Base-by-base conservation (phyloP, 2,113 vertebrate species). In the Malurus cyaneus region DNA sequence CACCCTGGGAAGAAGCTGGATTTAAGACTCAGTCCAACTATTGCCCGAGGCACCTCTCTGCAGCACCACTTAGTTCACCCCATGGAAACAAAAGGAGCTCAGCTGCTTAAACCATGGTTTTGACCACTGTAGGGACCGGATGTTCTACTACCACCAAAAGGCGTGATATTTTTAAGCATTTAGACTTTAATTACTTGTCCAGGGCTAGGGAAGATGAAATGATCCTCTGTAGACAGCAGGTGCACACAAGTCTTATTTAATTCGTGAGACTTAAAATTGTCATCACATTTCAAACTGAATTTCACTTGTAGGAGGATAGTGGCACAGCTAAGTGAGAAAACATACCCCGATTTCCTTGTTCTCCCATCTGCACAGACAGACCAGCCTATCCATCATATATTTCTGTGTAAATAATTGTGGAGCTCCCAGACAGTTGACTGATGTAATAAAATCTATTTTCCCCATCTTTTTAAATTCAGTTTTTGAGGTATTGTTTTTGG, bases 11-110 rank as follows among this genome's bases (percentile, higher is more conserved):
- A 44, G n/a, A n/a, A 41, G 16, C 5, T 4, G 4, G 12, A 34
- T 57, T 42, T 60, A 42, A 79, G 71, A 31, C 42, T 36, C 24
- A 15, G n/a, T 47, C 46, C 59, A 59, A 5, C 34, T 46, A 42
- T 3, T 64, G 19, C 23, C 17, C 15, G 31, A 66, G 12, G 21
- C 18, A 46, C 4, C 32, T 73, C 42, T 62, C 65, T 13, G 34
- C 52, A 67, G 57, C 0, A 0, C 47, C 14, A 8, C 18, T 9
- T 8, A 7, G 4, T 11, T 77, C 44, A 56, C 28, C 54, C 28
- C 39, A 5, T 1, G 39, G 5, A 73, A 73, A 26, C 54, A 49
- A 59, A 62, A 31, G 57, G 31, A 62, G 41, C 9, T 80, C 71
- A 34, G 42, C 26, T 64, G 32, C 29, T 92, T 25, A 72, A 83